A percentile compares a stretch with the other conserved stretches of the same genome.
These are phyloP conservation scores for Chrysotoxum bicinctum DNA, from an alignment of 2,888 invertebrate species.

Conservation along the genomic window DNA sequence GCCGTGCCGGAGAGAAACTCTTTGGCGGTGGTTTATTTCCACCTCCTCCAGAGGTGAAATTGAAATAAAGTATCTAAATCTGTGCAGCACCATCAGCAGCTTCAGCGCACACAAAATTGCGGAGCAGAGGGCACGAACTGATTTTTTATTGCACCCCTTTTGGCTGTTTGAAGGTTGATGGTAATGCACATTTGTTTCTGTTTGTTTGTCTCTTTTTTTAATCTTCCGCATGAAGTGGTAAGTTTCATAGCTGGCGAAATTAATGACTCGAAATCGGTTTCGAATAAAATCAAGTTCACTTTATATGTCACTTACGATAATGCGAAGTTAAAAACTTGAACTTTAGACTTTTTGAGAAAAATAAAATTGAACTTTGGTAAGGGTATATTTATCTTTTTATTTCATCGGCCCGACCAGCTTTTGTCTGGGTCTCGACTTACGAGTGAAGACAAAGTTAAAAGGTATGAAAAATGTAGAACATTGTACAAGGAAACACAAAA, in stretches of 20 bases:
- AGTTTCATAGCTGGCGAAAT: background rate
- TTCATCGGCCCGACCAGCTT: too few species aligned
- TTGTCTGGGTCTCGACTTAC: too few species aligned
- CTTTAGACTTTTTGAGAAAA: background rate
- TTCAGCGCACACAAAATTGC: slow-evolving; percentile 40
- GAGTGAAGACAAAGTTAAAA: too few species aligned
- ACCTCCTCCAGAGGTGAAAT: slow-evolving; percentile 69
- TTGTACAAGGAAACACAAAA: too few species aligned
- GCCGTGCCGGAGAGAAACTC: slow-evolving; percentile 65
- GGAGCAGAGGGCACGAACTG: slow-evolving; percentile 41
- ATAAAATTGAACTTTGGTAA: too few species aligned
- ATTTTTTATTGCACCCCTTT: slow-evolving; percentile 59
- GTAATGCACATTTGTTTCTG: background rate
- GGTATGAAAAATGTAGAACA: too few species aligned
- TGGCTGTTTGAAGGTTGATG: slow-evolving; percentile 3
- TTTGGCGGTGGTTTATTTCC: slow-evolving; percentile 71
- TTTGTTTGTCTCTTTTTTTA: background rate
- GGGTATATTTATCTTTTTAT: too few species aligned
- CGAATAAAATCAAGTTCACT: background rate
- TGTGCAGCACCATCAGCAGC: slow-evolving; percentile 18
- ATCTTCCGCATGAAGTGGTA: background rate
- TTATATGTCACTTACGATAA: background rate
- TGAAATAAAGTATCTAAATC: slow-evolving; percentile 72
- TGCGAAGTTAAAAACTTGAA: background rate
- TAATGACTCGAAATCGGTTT: slow-evolving; percentile 7